A percentile compares a stretch with the other conserved stretches of the same genome.
Evolutionary conservation across 2,113 vertebrate species (phyloP).

Genomic region (Chlamydotis undulata): DNA sequence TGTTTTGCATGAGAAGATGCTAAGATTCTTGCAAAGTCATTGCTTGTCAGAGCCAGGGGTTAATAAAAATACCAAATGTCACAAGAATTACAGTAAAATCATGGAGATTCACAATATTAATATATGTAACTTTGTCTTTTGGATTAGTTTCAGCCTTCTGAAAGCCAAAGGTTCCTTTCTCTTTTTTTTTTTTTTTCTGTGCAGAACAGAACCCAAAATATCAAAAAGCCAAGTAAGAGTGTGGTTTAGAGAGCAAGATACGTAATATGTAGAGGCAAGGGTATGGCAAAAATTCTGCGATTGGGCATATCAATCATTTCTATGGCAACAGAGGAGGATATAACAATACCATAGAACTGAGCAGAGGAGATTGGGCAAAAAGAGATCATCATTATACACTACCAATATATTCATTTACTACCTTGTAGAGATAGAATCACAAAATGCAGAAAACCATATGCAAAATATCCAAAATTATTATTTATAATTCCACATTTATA

Average conservation of each 20-base stretch:
- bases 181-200: neutral
- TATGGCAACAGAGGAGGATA: slow-evolving; percentile 54
- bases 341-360: neutral
- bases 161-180: neutral
- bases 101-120: neutral
- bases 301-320: slow-evolving; percentile 57
- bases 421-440: neutral
- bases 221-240: neutral
- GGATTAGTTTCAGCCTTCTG: neutral
- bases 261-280: neutral
- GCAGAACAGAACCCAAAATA: neutral
- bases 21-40: neutral
- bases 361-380: neutral
- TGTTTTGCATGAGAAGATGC: neutral
- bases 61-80: neutral
- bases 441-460: neutral
- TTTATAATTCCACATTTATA: neutral
- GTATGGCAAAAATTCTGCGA: slow-evolving; percentile 10
- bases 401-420: neutral
- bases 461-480: neutral
- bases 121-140: neutral
- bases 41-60: neutral
- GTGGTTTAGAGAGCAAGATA: neutral
- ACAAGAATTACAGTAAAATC: neutral
- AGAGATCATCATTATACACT: neutral